These are phyloP conservation scores for Melanaphis sacchari DNA, from an alignment of 1,140 invertebrate genomes.

Conservation along the genomic window DNA sequence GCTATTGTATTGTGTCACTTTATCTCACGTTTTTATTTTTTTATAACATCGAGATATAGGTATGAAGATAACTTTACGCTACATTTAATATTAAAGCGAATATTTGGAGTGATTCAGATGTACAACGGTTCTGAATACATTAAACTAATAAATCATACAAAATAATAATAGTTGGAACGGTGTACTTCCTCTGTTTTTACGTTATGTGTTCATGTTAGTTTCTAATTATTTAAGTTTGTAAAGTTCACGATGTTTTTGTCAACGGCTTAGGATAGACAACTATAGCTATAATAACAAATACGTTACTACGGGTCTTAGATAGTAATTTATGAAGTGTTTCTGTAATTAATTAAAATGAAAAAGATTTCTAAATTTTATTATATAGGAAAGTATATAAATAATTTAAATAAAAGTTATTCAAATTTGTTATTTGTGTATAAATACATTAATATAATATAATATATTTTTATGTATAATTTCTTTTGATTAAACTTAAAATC, in stretches of 20 bases:
- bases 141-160: conserved; percentile 9
- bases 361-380: too few species aligned
- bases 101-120: not conserved
- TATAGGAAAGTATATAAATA: too few species aligned
- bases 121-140: not conserved
- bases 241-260: not conserved
- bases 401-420: not conserved
- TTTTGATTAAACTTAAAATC: too few species aligned
- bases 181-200: not conserved
- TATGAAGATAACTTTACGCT: not conserved
- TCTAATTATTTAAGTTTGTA: not conserved
- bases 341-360: not conserved
- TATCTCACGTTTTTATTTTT: not conserved
- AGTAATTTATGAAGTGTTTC: not conserved
- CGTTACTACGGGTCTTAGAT: not conserved
- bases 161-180: not conserved
- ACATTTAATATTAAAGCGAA: not conserved
- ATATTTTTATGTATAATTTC: too few species aligned
- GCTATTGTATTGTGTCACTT: not conserved
- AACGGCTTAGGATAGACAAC: not conserved
- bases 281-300: not conserved
- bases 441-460: not conserved
- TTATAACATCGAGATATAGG: not conserved
- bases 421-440: not conserved
- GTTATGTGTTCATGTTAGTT: not conserved